Base-by-base conservation (phyloP, 2,113 vertebrate species). In the Rynchops niger region DNA sequence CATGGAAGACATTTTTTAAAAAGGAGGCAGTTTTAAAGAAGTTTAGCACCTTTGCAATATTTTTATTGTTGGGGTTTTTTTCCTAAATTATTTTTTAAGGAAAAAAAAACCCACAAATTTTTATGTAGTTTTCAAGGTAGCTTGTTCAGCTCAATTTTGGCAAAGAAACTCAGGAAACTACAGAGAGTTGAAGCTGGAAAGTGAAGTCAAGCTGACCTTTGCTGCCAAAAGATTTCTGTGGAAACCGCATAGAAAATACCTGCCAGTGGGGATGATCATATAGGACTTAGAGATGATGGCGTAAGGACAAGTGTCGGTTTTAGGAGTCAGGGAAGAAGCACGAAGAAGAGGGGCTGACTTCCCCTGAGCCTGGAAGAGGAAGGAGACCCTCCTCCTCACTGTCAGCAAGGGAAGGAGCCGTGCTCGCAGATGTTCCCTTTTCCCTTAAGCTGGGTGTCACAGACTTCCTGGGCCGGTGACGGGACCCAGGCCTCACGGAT, bases 281-380 rank as follows among this genome's bases (percentile, higher is more conserved):
- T 0, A 53, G 27, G 23, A 8, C 7, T 71, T 55, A 38, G 40
- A 80, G 18, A 18, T 1, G 0, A 3, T 11, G 0, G 0, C 2
- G 0, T 27, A 47, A 17, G 45, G 32, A 21, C 40, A 40, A 66
- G 13, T 5, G 12, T n/a, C 38, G n/a, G 47, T 18, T 70, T 38
- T 34, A 53, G 29, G 49, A 72, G 29, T 7, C 16, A 50, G 5
- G 34, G 9, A 74, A 71, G 66, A 69, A n/a, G 11, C 6, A 84
- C 63, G 53, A 91, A 53, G 25, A 53, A 61, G 56, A 50, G 32
- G 11, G 26, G 12, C 16, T 85, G 47, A 27, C 43, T 43, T 67
- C 27, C 38, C 16, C 26, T 3, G 20, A 82, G 56, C 14, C 56
- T 67, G 78, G 17, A 88, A 59, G 59, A 84, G 25, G 52, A 76